Evolutionary conservation across 1,140 invertebrate genomes (phyloP).

Genomic region (Stenopsyche tienmushanensis): DNA sequence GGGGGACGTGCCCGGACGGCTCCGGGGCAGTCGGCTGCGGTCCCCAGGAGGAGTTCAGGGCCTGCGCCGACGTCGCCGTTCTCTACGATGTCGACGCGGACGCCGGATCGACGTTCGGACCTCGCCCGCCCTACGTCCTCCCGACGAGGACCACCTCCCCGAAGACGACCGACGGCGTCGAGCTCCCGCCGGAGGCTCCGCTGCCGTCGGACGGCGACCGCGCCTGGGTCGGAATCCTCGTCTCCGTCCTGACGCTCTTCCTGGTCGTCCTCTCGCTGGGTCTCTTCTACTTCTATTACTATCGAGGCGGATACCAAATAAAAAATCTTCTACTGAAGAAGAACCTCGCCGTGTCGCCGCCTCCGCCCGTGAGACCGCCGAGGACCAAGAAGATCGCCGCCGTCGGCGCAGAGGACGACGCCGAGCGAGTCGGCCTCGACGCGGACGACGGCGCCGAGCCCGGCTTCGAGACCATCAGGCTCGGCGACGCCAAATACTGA

Average conservation of each 20-base stretch:
- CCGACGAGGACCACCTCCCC: constrained; percentile 47
- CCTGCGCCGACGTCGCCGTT: constrained; percentile 80
- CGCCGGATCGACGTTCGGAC: constrained; percentile 47
- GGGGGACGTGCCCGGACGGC: constrained; percentile 73
- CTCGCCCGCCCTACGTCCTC: constrained; percentile 47
- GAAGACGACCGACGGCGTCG: constrained; percentile 37
- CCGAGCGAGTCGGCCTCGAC: background rate
- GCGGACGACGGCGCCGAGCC: constrained; percentile 31
- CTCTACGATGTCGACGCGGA: constrained; percentile 18
- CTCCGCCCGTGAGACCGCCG: constrained; percentile 44
- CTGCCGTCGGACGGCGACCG: constrained; percentile 34
- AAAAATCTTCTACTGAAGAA: constrained; percentile 49
- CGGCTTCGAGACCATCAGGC: constrained; percentile 34
- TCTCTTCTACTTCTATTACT: constrained; percentile 53
- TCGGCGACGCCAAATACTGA: constrained; percentile 25
- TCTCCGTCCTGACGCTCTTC: constrained; percentile 48
- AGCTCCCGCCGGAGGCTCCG: constrained; percentile 7
- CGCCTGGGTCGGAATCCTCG: constrained; percentile 48
- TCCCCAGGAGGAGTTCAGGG: constrained; percentile 83
- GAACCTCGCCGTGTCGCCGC: constrained; percentile 39
- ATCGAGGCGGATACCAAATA: constrained; percentile 53
- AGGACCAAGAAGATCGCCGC: constrained; percentile 47
- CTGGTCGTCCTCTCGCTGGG: constrained; percentile 47
- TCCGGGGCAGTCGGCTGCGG: constrained; percentile 77
- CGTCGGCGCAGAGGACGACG: constrained; percentile 46